Conservation (phyloP, 1,140 invertebrate genomes). For the Caenorhabditis tropicalis region DNA sequence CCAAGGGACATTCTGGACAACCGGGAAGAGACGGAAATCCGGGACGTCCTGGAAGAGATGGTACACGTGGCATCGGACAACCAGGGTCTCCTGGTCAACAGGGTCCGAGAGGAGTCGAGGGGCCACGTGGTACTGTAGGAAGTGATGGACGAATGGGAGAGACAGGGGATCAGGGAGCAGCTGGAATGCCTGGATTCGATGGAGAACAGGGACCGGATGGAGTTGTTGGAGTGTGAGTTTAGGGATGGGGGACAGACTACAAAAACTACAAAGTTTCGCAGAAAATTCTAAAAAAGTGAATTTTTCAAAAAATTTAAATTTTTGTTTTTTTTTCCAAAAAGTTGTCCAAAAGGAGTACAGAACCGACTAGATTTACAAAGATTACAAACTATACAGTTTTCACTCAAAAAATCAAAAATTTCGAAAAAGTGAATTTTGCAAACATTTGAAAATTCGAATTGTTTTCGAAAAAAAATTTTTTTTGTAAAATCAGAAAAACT, state of each 20-base stretch:
- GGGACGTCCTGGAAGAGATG: slow-evolving; percentile 47
- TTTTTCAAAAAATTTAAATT: no score
- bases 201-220: slow-evolving; percentile 39
- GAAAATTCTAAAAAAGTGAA: no score
- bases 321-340: no score
- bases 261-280: no score
- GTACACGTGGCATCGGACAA: slow-evolving; percentile 39
- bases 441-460: no score
- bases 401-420: background rate
- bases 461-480: no score
- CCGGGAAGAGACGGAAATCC: slow-evolving; percentile 43
- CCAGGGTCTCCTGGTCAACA: slow-evolving; percentile 35
- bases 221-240: background rate
- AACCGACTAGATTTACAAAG: no score
- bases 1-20: background rate
- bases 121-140: slow-evolving; percentile 43
- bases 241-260: no score
- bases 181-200: slow-evolving; percentile 35
- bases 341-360: no score
- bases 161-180: background rate
- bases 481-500: no score
- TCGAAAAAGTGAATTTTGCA: no score
- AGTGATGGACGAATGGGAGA: slow-evolving; percentile 23
- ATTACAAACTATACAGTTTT: no score
- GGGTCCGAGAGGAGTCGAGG: slow-evolving; percentile 43